These are phyloP conservation scores for Nyctibius grandis DNA, from an alignment of 2,797 vertebrate species.

Conservation along the genomic window DNA sequence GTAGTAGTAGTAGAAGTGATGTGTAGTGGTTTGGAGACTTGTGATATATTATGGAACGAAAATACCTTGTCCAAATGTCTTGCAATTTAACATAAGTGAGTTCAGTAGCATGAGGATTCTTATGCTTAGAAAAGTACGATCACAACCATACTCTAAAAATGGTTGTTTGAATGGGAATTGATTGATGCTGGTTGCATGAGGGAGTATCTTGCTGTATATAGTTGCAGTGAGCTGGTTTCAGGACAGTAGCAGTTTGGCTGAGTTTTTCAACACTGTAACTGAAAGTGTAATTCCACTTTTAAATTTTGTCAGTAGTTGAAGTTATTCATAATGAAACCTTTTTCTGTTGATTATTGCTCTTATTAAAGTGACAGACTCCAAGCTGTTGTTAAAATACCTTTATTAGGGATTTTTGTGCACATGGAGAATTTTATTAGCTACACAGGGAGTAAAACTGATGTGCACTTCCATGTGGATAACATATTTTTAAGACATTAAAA, in stretches of 20 bases:
- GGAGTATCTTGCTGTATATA: background rate
- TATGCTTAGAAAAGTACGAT: background rate
- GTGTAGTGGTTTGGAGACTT: background rate
- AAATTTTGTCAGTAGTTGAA: background rate
- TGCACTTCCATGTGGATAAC: background rate
- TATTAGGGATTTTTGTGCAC: background rate
- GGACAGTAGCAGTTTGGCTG: background rate
- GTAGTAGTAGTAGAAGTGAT: background rate
- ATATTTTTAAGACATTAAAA: background rate
- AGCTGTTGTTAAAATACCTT: background rate
- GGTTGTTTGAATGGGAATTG: background rate
- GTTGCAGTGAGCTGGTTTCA: background rate
- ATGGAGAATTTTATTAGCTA: background rate
- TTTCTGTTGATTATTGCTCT: accelerated
- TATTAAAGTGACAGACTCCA: background rate
- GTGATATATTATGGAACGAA: background rate
- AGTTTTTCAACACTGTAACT: background rate
- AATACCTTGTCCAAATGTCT: background rate
- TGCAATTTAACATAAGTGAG: background rate
- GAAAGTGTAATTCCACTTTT: background rate
- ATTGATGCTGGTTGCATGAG: background rate
- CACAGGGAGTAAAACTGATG: background rate
- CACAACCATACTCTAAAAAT: background rate
- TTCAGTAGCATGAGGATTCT: background rate
- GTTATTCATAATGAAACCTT: background rate